These are phyloP conservation scores for Eolophus roseicapilla DNA, from an alignment of 2,113 vertebrate species.

Conservation along the genomic window DNA sequence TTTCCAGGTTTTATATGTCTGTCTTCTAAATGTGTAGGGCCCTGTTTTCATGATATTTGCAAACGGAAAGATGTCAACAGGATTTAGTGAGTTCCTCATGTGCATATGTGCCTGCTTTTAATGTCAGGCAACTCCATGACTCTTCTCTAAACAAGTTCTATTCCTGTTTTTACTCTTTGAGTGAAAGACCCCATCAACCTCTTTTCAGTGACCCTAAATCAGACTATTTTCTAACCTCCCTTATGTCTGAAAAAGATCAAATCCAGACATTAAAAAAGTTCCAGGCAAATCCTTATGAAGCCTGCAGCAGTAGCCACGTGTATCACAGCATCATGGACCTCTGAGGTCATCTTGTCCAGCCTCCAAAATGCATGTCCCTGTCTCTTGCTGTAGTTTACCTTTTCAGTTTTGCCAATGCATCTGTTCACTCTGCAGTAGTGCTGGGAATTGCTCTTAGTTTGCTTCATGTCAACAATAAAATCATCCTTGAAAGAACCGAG, in stretches of 20 bases:
- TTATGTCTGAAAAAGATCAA: neutral
- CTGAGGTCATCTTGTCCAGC: neutral
- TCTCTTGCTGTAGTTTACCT: neutral
- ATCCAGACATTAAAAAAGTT: neutral
- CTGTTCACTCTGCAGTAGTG: neutral
- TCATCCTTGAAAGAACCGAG: neutral
- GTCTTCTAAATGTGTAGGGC: neutral
- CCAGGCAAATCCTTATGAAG: neutral
- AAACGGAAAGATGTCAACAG: neutral
- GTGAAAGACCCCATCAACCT: neutral
- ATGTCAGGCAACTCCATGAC: rapidly evolving
- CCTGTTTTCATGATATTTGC: neutral
- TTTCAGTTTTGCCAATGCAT: rapidly evolving
- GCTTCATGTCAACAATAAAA: neutral
- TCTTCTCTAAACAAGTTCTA: neutral
- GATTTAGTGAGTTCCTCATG: neutral
- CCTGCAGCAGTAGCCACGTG: neutral
- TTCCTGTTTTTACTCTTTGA: neutral
- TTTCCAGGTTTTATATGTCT: neutral
- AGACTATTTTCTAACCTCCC: neutral
- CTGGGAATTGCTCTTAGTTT: neutral
- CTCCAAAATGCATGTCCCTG: neutral
- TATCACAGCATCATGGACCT: neutral
- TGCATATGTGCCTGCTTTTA: rapidly evolving
- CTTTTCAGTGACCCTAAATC: neutral